These are phyloP conservation scores for Puma concolor DNA, from an alignment of 2,113 vertebrate genomes.

Conservation along the genomic window DNA sequence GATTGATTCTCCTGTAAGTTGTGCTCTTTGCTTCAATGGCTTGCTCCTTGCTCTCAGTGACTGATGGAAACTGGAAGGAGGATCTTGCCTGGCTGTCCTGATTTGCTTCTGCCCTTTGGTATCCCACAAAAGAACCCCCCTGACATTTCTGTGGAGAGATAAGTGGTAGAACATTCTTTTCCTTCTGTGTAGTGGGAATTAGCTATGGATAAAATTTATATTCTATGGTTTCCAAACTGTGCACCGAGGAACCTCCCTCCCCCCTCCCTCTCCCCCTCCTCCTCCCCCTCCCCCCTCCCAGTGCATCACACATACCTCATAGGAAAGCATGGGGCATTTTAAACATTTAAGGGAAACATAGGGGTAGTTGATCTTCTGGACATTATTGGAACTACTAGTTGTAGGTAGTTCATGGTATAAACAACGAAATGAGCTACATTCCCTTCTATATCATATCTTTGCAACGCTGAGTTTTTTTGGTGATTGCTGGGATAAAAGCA, in stretches of 20 bases:
- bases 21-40: neutral
- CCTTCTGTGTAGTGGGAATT: neutral
- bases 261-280: no score
- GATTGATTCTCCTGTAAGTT: neutral
- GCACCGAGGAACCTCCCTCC: neutral
- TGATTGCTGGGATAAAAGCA: neutral
- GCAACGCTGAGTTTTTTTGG: neutral
- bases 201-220: slow-evolving; percentile 8
- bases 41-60: neutral
- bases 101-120: neutral
- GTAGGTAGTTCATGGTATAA: neutral
- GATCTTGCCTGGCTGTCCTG: neutral
- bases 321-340: neutral
- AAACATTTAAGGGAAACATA: neutral
- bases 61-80: neutral
- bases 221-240: neutral
- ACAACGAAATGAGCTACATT: neutral
- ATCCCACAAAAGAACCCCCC: neutral
- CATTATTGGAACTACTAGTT: neutral
- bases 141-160: neutral
- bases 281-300: no score
- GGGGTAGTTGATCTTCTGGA: neutral
- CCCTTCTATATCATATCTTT: neutral
- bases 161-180: neutral
- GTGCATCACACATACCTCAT: neutral